Conservation (phyloP, 1,140 invertebrate genomes). For the Triops cancriformis region DNA sequence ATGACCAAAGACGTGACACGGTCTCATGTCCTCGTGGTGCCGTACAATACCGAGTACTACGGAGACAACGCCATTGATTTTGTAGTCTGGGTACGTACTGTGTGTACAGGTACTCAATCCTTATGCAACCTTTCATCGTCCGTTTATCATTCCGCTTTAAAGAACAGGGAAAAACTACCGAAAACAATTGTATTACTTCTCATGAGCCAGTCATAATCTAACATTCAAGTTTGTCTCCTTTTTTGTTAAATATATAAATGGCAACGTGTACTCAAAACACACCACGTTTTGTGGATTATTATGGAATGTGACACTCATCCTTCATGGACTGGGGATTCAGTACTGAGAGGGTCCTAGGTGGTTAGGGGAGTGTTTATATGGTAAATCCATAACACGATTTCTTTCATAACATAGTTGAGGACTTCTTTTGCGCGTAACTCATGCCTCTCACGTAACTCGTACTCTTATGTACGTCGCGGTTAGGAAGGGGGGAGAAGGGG, state of each 20-base stretch:
- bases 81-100: too few relatives aligned
- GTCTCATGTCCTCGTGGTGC: background rate
- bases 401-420: background rate
- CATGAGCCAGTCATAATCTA: background rate
- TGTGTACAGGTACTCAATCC: too few relatives aligned
- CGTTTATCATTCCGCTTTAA: too few relatives aligned
- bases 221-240: background rate
- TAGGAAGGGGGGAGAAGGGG: too few relatives aligned
- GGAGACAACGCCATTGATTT: too few relatives aligned
- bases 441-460: too few relatives aligned
- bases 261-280: background rate
- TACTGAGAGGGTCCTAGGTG: background rate
- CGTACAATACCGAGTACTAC: too few relatives aligned
- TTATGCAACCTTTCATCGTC: too few relatives aligned
- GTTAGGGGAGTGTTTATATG: background rate
- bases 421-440: too few relatives aligned
- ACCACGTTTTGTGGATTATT: background rate
- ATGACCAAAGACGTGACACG: background rate
- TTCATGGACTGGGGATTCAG: background rate
- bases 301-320: background rate
- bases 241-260: background rate
- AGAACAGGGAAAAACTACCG: background rate
- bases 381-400: background rate
- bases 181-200: background rate
- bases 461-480: too few relatives aligned